Percentiles rank a stretch among this genome's conserved stretches.
phyloP scores from a whole-genome alignment of 2,888 invertebrate species.

The Aethes cnicana region DNA sequence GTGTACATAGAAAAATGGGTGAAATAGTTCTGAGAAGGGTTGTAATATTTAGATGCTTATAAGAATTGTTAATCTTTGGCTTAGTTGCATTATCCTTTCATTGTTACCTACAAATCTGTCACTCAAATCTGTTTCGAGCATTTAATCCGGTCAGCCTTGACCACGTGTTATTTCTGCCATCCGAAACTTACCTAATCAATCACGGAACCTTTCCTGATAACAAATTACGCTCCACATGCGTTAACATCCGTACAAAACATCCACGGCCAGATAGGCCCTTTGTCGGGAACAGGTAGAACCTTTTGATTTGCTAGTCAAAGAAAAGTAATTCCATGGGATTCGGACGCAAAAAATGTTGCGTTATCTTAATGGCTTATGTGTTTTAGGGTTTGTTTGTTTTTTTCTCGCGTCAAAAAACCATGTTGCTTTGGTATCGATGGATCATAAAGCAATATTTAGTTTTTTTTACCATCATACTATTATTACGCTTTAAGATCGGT shows the following conservation, averaged over 20 bases:
- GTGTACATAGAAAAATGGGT: no score
- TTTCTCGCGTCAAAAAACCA: no score
- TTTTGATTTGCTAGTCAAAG: slow-evolving; percentile 39
- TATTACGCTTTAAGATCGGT: no score
- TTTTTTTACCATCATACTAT: no score
- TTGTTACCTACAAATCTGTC: no score
- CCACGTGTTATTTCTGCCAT: not conserved
- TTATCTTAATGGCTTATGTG: slow-evolving; percentile 12
- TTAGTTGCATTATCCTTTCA: no score
- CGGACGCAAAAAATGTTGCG: slow-evolving; percentile 31
- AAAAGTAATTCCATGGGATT: slow-evolving; percentile 35
- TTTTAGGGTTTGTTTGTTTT: not conserved
- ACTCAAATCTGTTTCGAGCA: no score
- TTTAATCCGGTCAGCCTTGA: not conserved
- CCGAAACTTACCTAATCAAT: not conserved
- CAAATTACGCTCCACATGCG: slow-evolving; percentile 1
- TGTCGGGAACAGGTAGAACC: slow-evolving; percentile 37
- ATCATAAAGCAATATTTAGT: no score
- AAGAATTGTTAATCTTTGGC: no score
- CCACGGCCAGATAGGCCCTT: not conserved
- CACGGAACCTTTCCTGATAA: not conserved
- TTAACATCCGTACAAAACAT: not conserved
- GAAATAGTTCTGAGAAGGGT: no score
- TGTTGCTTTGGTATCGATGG: no score
- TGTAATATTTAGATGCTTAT: no score